phyloP scores from a whole-genome alignment of 2,113 vertebrate species.

The Piaya cayana region DNA sequence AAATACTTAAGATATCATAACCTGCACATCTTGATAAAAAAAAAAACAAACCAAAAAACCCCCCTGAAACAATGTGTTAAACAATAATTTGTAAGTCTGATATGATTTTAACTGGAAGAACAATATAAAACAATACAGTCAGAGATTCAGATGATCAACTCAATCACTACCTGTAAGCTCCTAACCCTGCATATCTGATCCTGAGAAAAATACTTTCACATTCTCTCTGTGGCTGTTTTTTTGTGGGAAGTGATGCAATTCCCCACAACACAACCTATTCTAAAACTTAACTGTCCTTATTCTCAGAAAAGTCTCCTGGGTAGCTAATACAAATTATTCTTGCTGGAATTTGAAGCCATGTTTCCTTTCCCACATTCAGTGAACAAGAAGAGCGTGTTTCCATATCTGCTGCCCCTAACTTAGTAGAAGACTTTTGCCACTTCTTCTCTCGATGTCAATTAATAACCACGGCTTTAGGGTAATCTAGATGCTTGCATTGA shows the following conservation, averaged over 20 bases:
- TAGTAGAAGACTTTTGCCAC: neutral
- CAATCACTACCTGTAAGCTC: neutral
- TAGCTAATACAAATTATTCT: neutral
- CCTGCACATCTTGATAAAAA: neutral
- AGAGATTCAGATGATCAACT: neutral
- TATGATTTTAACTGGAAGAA: neutral
- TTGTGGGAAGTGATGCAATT: neutral
- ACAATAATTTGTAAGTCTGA: neutral
- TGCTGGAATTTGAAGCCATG: neutral
- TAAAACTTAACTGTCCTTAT: neutral
- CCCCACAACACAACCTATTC: neutral
- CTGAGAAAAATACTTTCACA: neutral
- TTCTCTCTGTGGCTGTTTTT: neutral
- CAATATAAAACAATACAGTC: neutral
- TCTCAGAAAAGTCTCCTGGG: neutral
- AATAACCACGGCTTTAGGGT: neutral
- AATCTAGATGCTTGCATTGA: neutral
- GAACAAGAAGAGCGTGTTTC: neutral
- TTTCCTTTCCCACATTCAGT: neutral
- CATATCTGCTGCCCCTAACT: neutral
- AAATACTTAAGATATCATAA: neutral
- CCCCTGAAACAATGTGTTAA: neutral
- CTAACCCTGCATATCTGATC: neutral
- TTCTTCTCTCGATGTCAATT: neutral
- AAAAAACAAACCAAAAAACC: neutral